Base-by-base conservation (phyloP, 1,140 invertebrate genomes). In the Bombus pascuorum region DNA sequence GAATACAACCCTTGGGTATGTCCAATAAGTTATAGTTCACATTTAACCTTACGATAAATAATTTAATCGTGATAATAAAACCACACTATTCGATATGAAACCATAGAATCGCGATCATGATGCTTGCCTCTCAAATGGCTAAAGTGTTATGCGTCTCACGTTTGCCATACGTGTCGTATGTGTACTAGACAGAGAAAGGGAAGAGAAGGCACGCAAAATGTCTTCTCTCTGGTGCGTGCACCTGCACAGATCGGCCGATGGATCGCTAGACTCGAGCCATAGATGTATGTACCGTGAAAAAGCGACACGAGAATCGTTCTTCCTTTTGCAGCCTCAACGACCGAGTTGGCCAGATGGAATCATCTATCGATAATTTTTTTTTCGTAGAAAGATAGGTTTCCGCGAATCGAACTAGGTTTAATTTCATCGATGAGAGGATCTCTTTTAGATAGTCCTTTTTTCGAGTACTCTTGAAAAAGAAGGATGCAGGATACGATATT, bases 61-160 rank as follows among this genome's bases (percentile, higher is more conserved):
- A 75, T 28, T 57, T 25, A 9, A 75, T 25, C 73, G 3, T 18
- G 44, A 9, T 53, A 53, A 74, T 75, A 75, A 12, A 75, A 57
- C 10, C 47, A 53, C 44, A n/a, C 25, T 57, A 8, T 76, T 25
- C 28, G 34, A 76, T 53, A 39, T 34, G 12, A 59, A 39, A 76
- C 34, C 34, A 59, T 39, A 39, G 53, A 76, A 76, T 76, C 12
- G 47, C 25, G 53, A 59, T 76, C 74, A 53, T 15, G 32, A 2
- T 39, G 34, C 28, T 13, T 59, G 34, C 13, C 34, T 59, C 15
- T 76, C 25, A 59, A 76, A 28, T 18, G 25, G n/a, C 10, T 59
- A 32, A 70, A 6, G 71, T 73, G 44, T 80, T 72, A 84, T 62
- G 62, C 80, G n/a, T 39, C 37, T 88, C 76, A 80, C 86, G 81